Conservation (phyloP, 2,113 vertebrate species). For the Ochotona princeps region DNA sequence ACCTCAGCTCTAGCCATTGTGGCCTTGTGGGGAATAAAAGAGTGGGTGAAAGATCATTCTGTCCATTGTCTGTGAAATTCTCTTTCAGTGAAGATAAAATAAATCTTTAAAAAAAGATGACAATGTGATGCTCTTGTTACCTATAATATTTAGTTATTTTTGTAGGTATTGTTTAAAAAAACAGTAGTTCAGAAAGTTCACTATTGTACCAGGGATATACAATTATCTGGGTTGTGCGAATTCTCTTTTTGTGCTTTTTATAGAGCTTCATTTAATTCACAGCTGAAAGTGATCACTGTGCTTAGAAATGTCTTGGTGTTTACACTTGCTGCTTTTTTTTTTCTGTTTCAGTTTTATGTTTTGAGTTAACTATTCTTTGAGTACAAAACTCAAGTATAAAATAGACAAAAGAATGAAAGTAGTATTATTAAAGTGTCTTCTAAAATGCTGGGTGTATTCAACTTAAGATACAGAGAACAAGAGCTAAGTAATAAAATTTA, state of each 20-base stretch:
- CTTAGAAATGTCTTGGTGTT: constrained; percentile 41
- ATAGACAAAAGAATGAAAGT: neutral
- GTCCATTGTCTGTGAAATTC: no score
- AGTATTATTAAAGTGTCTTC: neutral
- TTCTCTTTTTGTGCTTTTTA: constrained; percentile 57
- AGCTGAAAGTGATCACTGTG: constrained; percentile 34
- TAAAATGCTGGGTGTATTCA: neutral
- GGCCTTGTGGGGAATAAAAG: no score
- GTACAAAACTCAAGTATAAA: neutral
- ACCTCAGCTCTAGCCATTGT: no score
- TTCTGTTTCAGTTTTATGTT: constrained; percentile 53
- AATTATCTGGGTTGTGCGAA: constrained; percentile 44
- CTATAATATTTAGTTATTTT: constrained; percentile 26
- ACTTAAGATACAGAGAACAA: neutral
- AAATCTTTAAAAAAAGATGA: neutral
- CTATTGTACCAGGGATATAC: neutral
- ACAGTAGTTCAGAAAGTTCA: neutral
- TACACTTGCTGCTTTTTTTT: neutral
- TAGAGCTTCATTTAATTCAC: constrained; percentile 51
- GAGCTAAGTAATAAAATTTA: constrained; percentile 11
- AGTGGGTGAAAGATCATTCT: no score
- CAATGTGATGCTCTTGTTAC: neutral
- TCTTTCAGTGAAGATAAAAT: no score
- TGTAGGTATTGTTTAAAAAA: neutral
- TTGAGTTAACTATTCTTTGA: constrained; percentile 47